Evolutionary conservation across 2,113 vertebrate species (phyloP), one percentile per base, ranked within the genome.

Genomic region (Arenaria interpres): DNA sequence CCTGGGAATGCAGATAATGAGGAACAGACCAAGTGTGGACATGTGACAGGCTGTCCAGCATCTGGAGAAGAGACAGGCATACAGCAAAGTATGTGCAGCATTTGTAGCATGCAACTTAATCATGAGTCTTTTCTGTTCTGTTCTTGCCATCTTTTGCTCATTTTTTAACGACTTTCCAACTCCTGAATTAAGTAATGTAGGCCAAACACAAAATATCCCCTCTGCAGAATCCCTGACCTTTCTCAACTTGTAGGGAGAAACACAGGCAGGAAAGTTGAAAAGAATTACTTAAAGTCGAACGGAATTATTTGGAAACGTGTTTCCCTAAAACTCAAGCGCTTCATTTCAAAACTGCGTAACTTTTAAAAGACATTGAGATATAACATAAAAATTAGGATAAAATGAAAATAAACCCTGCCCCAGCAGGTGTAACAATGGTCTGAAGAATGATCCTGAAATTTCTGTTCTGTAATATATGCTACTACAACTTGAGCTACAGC

Each of bases 1-100:
- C 17, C 53, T 64, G 48, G 57, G 73, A 95, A 94, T 75, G 80
- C 69, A 94, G 84, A 86, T 78, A 95, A 95, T 63, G 74, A 93
- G 69, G 53, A 96, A 90, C 89, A 92, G 39, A 87, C 45, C 67
- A 89, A 85, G 56, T 4, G 4, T 32, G 60, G 87, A 59, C 46
- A 67, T 51, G 19, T 78, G n/a, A 83, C 93, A 93, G 82, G 51
- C 32, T 81, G 46, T 35, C 43, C 80, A 64, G 8, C 13, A 17
- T 67, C 59, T 84, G 80, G 68, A 89, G 45, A 73, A 73, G n/a
- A 96, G 64, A 92, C 64, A 90, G 60, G 43, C 79, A 87, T 51
- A 78, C 30, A 71, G 39, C 37, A n/a, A 96, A 71, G 11, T 48
- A 92, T 56, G 69, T 63, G 60, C 48, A 94, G 89, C 56, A 79